Evolutionary conservation across 2,797 vertebrate species (phyloP).

Genomic region (Hydrolagus colliei): DNA sequence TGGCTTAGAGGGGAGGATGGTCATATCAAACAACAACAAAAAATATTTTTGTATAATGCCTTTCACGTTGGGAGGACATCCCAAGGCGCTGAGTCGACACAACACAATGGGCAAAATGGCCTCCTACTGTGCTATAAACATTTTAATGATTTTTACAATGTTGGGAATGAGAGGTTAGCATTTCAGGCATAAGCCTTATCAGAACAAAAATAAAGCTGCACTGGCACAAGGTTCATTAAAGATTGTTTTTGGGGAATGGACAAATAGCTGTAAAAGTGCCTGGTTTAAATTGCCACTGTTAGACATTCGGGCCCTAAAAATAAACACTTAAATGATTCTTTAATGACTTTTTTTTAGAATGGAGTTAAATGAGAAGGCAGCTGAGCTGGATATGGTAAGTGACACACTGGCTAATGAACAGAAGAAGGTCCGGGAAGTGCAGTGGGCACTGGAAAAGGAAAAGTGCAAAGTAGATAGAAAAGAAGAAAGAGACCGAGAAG

Average conservation of each 20-base stretch:
- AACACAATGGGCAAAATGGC: too few species aligned
- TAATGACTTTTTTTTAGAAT: conserved; percentile 51
- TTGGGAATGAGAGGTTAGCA: background rate
- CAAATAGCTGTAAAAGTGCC: background rate
- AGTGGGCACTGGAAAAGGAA: conserved; percentile 82
- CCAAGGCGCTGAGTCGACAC: too few species aligned
- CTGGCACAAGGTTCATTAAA: background rate
- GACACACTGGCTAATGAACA: conserved; percentile 74
- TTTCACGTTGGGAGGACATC: too few species aligned
- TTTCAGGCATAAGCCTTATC: too few species aligned
- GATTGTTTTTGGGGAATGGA: background rate
- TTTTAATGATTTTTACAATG: too few species aligned
- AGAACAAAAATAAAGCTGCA: background rate
- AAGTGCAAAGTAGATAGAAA: conserved; percentile 61
- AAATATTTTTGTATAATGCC: too few species aligned
- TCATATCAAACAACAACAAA: too few species aligned
- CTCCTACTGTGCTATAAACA: too few species aligned
- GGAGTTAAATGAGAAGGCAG: conserved; percentile 74
- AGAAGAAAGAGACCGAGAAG: conserved; percentile 69
- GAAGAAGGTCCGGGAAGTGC: conserved; percentile 74
- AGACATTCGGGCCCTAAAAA: background rate
- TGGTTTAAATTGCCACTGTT: background rate
- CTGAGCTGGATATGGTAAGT: conserved; percentile 68
- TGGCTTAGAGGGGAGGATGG: too few species aligned
- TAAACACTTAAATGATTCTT: background rate